Percentiles rank a stretch among this genome's conserved stretches.
These are phyloP conservation scores for Gymnarchus niloticus DNA, from an alignment of 2,113 vertebrate species.

Conservation along the genomic window DNA sequence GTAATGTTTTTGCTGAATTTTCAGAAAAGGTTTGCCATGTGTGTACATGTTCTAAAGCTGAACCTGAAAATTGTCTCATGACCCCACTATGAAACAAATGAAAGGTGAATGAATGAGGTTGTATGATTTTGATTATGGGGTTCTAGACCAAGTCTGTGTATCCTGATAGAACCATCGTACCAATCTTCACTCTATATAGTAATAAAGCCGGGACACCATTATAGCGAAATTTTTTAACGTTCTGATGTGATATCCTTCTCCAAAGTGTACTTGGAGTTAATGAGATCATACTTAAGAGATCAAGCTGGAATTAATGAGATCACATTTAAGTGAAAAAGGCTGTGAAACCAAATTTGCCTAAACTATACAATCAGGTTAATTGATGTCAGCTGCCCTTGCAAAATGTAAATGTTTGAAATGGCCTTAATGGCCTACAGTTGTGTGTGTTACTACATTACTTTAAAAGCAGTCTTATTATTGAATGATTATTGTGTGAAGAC, in stretches of 20 bases:
- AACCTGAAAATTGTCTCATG: background rate
- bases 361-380: background rate
- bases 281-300: background rate
- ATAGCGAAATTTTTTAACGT: background rate
- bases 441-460: background rate
- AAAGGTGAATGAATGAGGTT: background rate
- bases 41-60: background rate
- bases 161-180: background rate
- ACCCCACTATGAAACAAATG: background rate
- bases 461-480: background rate
- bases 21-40: background rate
- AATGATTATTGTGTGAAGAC: background rate
- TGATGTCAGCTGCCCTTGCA: background rate
- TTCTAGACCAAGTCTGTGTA: background rate
- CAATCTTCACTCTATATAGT: background rate
- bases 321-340: background rate
- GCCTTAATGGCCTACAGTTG: background rate
- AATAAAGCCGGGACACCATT: background rate
- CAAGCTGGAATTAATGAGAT: background rate
- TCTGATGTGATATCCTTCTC: background rate
- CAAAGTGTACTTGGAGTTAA: background rate
- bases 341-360: background rate
- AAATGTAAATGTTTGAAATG: background rate
- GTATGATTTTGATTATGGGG: background rate
- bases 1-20: conserved; percentile 3